phyloP scores from a whole-genome alignment of 1,140 invertebrate species.

The Triops cancriformis region DNA sequence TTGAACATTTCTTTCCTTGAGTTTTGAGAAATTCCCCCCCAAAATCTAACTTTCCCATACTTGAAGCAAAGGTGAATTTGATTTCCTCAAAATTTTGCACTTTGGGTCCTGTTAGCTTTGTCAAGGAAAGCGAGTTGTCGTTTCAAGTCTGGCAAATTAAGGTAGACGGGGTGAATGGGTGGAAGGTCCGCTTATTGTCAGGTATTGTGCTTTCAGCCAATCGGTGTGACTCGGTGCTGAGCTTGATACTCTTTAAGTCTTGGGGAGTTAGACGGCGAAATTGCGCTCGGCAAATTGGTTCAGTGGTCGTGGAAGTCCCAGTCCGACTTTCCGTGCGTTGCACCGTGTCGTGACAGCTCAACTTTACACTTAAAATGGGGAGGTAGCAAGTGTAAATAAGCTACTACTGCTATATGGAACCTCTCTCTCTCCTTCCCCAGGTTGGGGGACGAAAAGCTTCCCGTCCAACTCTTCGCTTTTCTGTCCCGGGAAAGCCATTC shows the following conservation, averaged over 20 bases:
- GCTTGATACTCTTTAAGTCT: background rate
- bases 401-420: background rate
- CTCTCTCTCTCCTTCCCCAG: background rate
- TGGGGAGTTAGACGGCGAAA: background rate
- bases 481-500: background rate
- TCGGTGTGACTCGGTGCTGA: background rate
- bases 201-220: background rate
- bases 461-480: background rate
- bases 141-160: background rate
- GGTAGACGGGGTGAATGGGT: background rate
- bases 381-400: background rate
- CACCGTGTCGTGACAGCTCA: background rate
- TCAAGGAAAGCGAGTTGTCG: too few relatives aligned
- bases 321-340: background rate
- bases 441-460: background rate
- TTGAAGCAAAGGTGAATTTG: too few relatives aligned
- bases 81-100: too few relatives aligned
- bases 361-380: conserved; percentile 10
- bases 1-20: too few relatives aligned
- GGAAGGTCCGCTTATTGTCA: background rate
- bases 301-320: background rate
- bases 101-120: too few relatives aligned
- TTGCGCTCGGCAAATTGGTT: background rate
- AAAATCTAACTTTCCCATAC: too few relatives aligned
- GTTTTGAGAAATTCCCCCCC: too few relatives aligned